These are phyloP conservation scores for Drosophila anomalata DNA, from an alignment of 2,888 invertebrate species.

Conservation along the genomic window DNA sequence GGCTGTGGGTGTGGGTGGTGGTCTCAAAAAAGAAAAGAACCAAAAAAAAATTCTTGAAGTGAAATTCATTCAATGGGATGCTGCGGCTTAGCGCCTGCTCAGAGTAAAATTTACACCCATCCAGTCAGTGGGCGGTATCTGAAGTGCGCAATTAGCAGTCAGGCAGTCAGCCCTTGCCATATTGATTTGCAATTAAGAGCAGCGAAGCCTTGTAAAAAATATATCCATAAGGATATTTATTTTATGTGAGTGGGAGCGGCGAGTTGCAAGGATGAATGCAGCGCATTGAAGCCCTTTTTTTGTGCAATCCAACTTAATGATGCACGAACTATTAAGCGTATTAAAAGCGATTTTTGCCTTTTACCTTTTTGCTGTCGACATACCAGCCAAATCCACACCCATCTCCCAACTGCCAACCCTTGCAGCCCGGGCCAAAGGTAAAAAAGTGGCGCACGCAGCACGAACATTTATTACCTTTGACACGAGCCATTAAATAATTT, in stretches of 20 bases:
- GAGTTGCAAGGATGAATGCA: constrained; percentile 1
- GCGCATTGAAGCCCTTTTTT: constrained; percentile 31
- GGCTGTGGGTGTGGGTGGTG: neutral
- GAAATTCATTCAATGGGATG: constrained; percentile 19
- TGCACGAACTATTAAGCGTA: constrained; percentile 73
- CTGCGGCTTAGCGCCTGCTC: neutral
- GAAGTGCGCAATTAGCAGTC: constrained; percentile 62
- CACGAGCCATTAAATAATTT: constrained; percentile 72
- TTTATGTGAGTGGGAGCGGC: constrained; percentile 4
- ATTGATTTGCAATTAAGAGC: constrained; percentile 74
- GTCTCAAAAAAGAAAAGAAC: constrained; percentile 3
- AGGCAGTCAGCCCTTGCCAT: constrained; percentile 44
- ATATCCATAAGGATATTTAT: constrained; percentile 35
- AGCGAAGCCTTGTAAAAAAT: constrained; percentile 40
- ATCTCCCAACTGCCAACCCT: neutral
- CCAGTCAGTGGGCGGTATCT: constrained; percentile 21
- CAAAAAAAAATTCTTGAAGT: constrained; percentile 16
- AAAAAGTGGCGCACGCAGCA: constrained; percentile 35
- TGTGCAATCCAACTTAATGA: constrained; percentile 73
- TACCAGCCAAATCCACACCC: neutral
- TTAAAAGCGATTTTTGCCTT: constrained; percentile 56
- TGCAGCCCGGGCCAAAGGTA: constrained; percentile 15
- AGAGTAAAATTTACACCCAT: constrained; percentile 41
- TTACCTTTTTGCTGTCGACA: constrained; percentile 14
- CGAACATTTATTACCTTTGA: constrained; percentile 74